Base-by-base conservation (phyloP, 1,140 invertebrate species). In the Drosophila asahinai region DNA sequence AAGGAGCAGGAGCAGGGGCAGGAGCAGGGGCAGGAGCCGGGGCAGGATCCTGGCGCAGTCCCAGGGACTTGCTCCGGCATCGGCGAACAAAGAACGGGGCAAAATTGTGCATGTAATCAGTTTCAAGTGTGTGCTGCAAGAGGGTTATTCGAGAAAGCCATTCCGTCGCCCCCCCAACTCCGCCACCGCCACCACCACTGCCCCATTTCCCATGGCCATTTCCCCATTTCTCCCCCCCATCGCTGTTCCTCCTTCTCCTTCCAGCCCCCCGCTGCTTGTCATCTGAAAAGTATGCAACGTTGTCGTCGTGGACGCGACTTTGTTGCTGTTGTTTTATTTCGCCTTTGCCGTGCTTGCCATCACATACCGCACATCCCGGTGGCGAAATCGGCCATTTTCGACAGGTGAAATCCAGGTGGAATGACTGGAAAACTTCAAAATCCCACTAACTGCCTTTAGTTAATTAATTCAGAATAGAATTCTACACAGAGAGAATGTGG, bases 71-170 rank as follows among this genome's bases (percentile, higher is more conserved):
- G 62, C 72, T 55, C 77, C 60, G 75, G 68, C 78, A 78, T 61
- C 62, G 77, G 52, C 59, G 83, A 83, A 87, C 83, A 87, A 87
- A 83, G 83, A 78, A 83, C 81, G 66, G 80, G 84, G 86, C 78
- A 87, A 87, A 89, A 90, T 89, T 87, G 84, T 87, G 86, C 84
- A 87, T 87, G 86, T 87, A 87, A 87, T 87, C 84, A 87, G 84
- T 89, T 90, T 84, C 81, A 87, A 87, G 86, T 83, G 74, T 59
- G 79, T 61, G 47, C 72, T 63, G 72, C 48, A 77, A 60, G 72
- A 62, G 80, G 72, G 83, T 70, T 80, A 77, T 80, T 66, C 54
- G 83, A 86, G 83, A 80, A 80, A 89, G 84, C 83, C 78, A 89
- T 87, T 87, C 86, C 72, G 67, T 75, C 62, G 49, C 67, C 55